A percentile compares a stretch with the other conserved stretches of the same genome.
Conservation (phyloP, 1,140 invertebrate species). For the Drosophila rufa region DNA sequence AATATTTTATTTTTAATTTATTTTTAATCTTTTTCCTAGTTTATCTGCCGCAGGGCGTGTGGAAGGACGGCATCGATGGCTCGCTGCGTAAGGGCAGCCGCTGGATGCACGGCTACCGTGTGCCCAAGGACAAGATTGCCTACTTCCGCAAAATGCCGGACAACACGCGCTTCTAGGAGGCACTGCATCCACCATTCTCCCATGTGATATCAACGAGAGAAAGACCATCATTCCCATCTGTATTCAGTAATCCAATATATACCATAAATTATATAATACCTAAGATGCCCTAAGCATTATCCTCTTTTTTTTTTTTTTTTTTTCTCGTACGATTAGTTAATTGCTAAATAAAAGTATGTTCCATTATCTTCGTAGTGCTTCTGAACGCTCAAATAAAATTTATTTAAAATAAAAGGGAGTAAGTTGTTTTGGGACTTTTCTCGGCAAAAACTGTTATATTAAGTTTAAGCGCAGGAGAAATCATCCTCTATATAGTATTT, state of each 20-base stretch:
- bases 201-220: constrained; percentile 37
- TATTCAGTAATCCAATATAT: constrained; percentile 13
- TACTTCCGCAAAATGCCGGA: constrained; percentile 94
- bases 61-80: constrained; percentile 95
- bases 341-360: not conserved
- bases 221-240: constrained; percentile 19
- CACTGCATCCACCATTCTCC: not conserved
- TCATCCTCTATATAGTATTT: too few relatives aligned
- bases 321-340: not conserved
- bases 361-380: not conserved
- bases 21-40: constrained; percentile 86
- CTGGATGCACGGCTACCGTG: constrained; percentile 95
- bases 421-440: too few relatives aligned
- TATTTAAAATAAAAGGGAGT: not conserved
- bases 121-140: constrained; percentile 92
- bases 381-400: not conserved
- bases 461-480: too few relatives aligned
- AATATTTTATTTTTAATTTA: too few relatives aligned
- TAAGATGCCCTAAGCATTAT: constrained; percentile 7
- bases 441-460: too few relatives aligned
- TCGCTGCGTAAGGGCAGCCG: constrained; percentile 93
- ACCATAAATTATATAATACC: constrained; percentile 7
- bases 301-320: not conserved
- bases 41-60: constrained; percentile 94
- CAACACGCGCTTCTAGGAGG: constrained; percentile 90